Base-by-base conservation (phyloP, 2,888 invertebrate genomes). In the Chloroclystis v-ata region DNA sequence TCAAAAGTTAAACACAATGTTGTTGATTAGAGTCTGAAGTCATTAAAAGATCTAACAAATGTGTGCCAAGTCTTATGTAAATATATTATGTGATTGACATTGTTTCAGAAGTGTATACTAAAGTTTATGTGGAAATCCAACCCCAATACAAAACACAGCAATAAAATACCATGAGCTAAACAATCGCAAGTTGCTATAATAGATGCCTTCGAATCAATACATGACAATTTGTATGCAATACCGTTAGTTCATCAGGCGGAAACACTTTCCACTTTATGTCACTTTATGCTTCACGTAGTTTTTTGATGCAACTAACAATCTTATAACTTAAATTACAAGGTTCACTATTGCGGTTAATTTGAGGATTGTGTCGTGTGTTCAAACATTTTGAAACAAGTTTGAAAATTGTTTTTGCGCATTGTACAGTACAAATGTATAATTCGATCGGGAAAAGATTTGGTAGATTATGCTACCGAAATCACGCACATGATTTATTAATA, bases 261-360 rank as follows among this genome's bases (percentile, higher is more conserved):
- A 82, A 69, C 72, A 69, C 78, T 80, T 82, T 82, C 81, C 77
- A 80, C 65, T 79, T 72, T 72, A 75, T 78, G 75, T 74, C 74
- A 79, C 69, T 71, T 63, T 72, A 65, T 67, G 73, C 67, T 65
- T 67, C 63, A 57, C 61, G 64, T 38, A 43, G 26, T 54, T 54
- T 58, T 54, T 56, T 50, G 32, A 50, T 49, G 57, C 52, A 50
- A 57, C 52, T 50, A 47, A 37, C 52, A 49, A 47, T 45, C 49
- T 45, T 50, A 38, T 48, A 32, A 41, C 42, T 13, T 26, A 48
- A 43, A 37, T 29, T 11, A 24, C 45, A 46, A 47, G 43, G 50
- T 28, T 12, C 37, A 39, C 28, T 41, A 43, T 51, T 33, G 44
- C 14, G 43, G 7, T 35, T 26, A 48, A 39, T 30, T 28, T 37